Base-by-base conservation (phyloP, 2,888 invertebrate species). In the Anthoptus insignis region DNA sequence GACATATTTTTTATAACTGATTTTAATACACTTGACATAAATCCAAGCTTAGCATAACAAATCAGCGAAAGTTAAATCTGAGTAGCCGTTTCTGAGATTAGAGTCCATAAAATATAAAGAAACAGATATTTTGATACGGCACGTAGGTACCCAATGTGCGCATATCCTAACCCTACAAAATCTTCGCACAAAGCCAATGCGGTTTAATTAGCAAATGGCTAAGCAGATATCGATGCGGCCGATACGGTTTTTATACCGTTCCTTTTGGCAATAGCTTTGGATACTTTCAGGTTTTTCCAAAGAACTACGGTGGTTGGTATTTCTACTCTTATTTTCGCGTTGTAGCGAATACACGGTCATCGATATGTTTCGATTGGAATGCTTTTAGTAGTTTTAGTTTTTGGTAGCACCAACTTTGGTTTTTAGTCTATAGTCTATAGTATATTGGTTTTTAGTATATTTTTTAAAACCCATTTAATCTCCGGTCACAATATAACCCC, bases 141-240 rank as follows among this genome's bases (percentile, higher is more conserved):
- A 24, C n/a, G 6, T 5, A 47, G 7, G 5, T 5, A 1, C 1
- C 22, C 22, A 24, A 47, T 47, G n/a, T 6, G 22, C 47, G 47
- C 47, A 0, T 1, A 24, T 22, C 47, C 24, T 47, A 24, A 24
- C n/a, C 60, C 19, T 14, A 34, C 61, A 54, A 37, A 61, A 27
- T 56, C 54, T 53, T 60, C 42, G 82, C 81, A 86, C 86, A 87
- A 84, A 85, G 74, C 73, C 49, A 59, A 63, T 66, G 66, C 70
- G 80, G 81, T 76, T 87, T 90, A 87, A 91, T 91, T 90, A 91
- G 88, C 86, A 90, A 91, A 91, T 91, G 86, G 90, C 80, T 73
- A 86, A 87, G 86, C 86, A 81, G 71, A 66, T 66, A 58, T 65
- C 74, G 77, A 78, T 78, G 76, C 63, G 52, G 61, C 57, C 32